These are phyloP conservation scores for Clanis bilineata DNA, from an alignment of 2,888 invertebrate species.

Conservation along the genomic window DNA sequence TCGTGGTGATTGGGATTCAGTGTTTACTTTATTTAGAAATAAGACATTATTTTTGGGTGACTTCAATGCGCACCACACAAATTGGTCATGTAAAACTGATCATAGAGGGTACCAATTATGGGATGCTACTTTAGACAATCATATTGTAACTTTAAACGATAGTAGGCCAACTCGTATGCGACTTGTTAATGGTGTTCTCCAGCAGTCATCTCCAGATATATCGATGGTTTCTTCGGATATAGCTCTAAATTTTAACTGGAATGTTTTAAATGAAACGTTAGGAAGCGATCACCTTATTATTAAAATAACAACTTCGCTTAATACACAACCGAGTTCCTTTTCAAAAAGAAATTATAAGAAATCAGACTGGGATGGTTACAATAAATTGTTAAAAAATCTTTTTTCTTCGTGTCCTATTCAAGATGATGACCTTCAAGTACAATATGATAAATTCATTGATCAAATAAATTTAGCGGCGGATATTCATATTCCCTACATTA, in stretches of 20 bases:
- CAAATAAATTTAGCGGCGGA: constrained; percentile 19
- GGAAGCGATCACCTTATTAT: constrained; percentile 27
- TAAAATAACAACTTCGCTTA: constrained; percentile 8
- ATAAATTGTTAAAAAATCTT: background rate
- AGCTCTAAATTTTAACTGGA: constrained; percentile 23
- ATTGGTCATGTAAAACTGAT: constrained; percentile 27
- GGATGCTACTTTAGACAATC: constrained; percentile 20
- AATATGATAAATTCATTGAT: constrained; percentile 8
- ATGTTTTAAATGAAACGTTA: constrained; percentile 22
- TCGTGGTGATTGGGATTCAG: constrained; percentile 1
- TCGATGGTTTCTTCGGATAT: constrained; percentile 23
- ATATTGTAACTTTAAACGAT: constrained; percentile 25
- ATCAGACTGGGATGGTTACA: constrained; percentile 19
- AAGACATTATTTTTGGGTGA: constrained; percentile 20
- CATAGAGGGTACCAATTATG: constrained; percentile 24
- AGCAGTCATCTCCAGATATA: constrained; percentile 27
- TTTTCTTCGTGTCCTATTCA: background rate
- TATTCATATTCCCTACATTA: constrained; percentile 13
- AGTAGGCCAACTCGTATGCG: constrained; percentile 23
- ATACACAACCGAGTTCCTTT: background rate
- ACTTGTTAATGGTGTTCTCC: constrained; percentile 20
- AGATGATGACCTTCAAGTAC: background rate
- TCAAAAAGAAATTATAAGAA: constrained; percentile 19
- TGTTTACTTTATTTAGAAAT: constrained; percentile 5
- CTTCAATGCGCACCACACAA: constrained; percentile 28